Base-by-base conservation (phyloP, 2,113 vertebrate genomes). In the Ictalurus punctatus region DNA sequence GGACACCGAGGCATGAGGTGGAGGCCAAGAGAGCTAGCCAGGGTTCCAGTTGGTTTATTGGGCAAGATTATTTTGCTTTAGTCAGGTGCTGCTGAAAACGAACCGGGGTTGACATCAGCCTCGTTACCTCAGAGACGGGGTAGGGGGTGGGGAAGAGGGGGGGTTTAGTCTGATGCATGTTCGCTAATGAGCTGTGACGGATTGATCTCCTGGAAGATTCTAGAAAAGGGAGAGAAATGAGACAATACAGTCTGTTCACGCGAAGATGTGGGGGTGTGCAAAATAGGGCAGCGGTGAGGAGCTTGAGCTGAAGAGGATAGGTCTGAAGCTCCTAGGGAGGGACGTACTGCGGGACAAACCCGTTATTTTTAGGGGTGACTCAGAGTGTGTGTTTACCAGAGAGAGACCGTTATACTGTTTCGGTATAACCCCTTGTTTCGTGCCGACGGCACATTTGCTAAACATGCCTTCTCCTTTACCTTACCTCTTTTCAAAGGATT, bases 341-440 rank as follows among this genome's bases (percentile, higher is more conserved):
- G 90, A 92, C 83, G 88, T 84, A 69, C 92, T 93, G 59, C 88
- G 90, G 85, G 67, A 81, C 56, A 40, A 48, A 54, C 86, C 89
- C 89, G 94, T 94, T 95, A 95, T 95, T 96, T 95, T 95, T 94
- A 93, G 95, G 92, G 93, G 92, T 93, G 93, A 95, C 93, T 94
- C 93, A 85, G 58, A 71, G 30, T 61, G 40, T 44, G 74, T 63
- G 58, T 63, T 83, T 83, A 30, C 19, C 56, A 78, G n/a, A 88
- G 48, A 80, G 61, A 80, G 48, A 71, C 44, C 14, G 58, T 30
- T 81, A 12, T 14, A 58, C 16, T n/a, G 2, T 81, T 81, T 52
- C 54, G 6, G 6, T 48, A 48, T 52, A 52, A 9, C 48, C 12
- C 4, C 30, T 78, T 73, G 52, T 37, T 52, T 87, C 34, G 27